phyloP scores from a whole-genome alignment of 2,888 invertebrate genomes.

The Catonia carolina region DNA sequence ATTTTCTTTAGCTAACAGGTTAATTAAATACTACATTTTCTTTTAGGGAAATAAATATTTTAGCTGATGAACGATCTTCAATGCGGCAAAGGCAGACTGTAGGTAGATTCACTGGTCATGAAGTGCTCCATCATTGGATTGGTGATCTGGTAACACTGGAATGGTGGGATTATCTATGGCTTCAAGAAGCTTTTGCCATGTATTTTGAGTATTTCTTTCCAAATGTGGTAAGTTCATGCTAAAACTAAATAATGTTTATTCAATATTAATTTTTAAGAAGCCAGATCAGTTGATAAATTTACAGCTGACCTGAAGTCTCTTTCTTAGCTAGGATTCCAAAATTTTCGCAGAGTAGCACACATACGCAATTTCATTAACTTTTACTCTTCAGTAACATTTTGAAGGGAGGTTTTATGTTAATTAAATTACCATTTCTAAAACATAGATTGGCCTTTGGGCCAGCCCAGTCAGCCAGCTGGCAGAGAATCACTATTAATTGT shows the following conservation, averaged over 20 bases:
- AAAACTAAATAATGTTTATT: not conserved
- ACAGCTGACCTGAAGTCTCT: no score
- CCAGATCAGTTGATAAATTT: not conserved
- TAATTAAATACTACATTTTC: not conserved
- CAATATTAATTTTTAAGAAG: not conserved
- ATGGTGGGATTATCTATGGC: conserved; percentile 45
- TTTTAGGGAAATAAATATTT: conserved; percentile 30
- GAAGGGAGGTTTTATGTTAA: no score
- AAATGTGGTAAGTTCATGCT: conserved; percentile 36
- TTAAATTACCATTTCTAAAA: no score
- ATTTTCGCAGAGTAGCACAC: no score
- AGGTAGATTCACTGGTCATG: conserved; percentile 45
- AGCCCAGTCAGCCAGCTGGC: no score
- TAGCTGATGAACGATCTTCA: conserved; percentile 28
- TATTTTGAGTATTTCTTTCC: conserved; percentile 47
- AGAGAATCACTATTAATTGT: no score
- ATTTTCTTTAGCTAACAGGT: no score
- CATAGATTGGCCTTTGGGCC: no score
- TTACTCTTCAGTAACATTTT: no score
- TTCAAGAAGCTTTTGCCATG: conserved; percentile 49
- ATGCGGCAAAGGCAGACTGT: conserved; percentile 36
- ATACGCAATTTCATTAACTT: no score
- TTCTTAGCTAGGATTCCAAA: no score
- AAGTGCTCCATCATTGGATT: conserved; percentile 52
- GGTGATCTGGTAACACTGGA: conserved; percentile 43